Percentiles rank a stretch among this genome's conserved stretches.
Evolutionary conservation across 2,797 vertebrate species (phyloP).

Genomic region (Dromococcyx pavoninus): DNA sequence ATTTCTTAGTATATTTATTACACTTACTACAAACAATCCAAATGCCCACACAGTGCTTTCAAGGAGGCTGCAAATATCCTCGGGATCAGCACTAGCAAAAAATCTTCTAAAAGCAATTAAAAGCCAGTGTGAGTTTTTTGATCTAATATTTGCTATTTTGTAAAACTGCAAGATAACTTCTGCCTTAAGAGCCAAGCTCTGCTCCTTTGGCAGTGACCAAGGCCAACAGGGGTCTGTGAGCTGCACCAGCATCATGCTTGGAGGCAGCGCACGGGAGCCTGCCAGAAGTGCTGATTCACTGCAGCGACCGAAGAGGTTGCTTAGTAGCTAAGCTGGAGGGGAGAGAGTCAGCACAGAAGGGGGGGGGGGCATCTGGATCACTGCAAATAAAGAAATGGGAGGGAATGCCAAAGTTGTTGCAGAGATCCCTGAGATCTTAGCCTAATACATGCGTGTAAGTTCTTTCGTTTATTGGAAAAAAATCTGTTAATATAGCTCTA

Average conservation of each 20-base stretch:
- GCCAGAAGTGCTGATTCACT: constrained; percentile 68
- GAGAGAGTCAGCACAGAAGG: background rate
- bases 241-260: accelerated
- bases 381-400: background rate
- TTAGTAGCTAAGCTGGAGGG: background rate
- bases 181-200: background rate
- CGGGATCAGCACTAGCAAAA: background rate
- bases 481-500: constrained; percentile 19
- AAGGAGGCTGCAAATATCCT: background rate
- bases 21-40: background rate
- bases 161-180: background rate
- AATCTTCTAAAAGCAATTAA: background rate
- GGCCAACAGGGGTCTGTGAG: background rate
- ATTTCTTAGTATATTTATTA: background rate
- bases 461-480: constrained; percentile 27
- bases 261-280: background rate
- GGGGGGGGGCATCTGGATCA: background rate
- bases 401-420: background rate
- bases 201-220: accelerated
- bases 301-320: background rate
- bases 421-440: background rate
- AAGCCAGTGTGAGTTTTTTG: accelerated
- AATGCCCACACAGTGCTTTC: background rate
- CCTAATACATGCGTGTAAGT: background rate
- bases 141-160: background rate